Conservation (phyloP, 2,888 invertebrate species). For the Sussaba pulchella region DNA sequence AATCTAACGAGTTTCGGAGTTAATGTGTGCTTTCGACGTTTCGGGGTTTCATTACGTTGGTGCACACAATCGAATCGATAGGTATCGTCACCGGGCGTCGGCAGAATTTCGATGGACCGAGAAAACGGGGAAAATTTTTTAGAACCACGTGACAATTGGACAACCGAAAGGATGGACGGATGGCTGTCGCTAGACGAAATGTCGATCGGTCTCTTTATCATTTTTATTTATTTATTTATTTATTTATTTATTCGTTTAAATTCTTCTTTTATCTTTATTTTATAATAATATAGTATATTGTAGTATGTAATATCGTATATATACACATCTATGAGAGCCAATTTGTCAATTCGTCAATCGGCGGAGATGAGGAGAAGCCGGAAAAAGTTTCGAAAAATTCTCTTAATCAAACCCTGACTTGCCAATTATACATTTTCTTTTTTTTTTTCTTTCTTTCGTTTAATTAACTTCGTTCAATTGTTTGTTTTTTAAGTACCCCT, state of each 20-base stretch:
- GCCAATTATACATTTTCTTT: slow-evolving; percentile 47
- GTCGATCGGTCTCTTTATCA: slow-evolving; percentile 23
- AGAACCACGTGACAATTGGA: slow-evolving; percentile 56
- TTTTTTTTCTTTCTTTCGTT: neutral
- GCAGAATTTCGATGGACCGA: slow-evolving; percentile 1
- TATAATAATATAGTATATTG: slow-evolving; percentile 5
- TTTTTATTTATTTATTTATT: slow-evolving; percentile 18
- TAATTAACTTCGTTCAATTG: neutral
- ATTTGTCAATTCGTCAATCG: slow-evolving; percentile 9
- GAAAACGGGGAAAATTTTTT: slow-evolving; percentile 7
- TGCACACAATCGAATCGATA: neutral
- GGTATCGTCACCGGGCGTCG: neutral
- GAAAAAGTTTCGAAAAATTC: slow-evolving; percentile 32
- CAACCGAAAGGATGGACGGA: slow-evolving; percentile 81
- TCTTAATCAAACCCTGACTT: slow-evolving; percentile 57
- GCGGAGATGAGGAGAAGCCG: slow-evolving; percentile 5
- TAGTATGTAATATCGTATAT: neutral
- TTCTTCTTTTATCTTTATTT: neutral
- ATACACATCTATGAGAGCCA: slow-evolving; percentile 13
- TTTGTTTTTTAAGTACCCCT: slow-evolving; percentile 9
- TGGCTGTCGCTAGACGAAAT: slow-evolving; percentile 73
- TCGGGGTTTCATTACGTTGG: slow-evolving; percentile 3
- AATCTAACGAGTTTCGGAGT: neutral
- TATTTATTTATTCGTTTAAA: slow-evolving; percentile 10
- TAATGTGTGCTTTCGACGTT: slow-evolving; percentile 8